Base-by-base conservation (phyloP, 2,113 vertebrate genomes). In the Microcebus jonahi region DNA sequence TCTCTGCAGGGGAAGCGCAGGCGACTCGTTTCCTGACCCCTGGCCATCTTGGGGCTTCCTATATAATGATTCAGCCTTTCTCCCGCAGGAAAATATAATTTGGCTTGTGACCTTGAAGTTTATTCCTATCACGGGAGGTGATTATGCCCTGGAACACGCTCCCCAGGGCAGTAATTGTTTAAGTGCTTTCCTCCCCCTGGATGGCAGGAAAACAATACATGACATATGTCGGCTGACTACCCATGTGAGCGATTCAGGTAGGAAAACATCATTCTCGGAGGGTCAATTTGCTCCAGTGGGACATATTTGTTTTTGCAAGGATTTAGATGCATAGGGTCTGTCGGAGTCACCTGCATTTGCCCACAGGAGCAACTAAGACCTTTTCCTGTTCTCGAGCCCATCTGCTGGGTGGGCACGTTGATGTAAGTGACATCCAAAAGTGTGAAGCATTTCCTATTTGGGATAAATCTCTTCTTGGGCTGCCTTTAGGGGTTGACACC, bases 91-190 rank as follows among this genome's bases (percentile, higher is more conserved):
- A 98, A 98, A 98, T 97, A 97, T 95, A 97, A 90, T 98, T 97
- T 98, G 98, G 97, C 98, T 97, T 96, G 97, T 98, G 98, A 98
- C 97, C 98, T 98, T 97, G 98, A 97, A 86, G 98, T 98, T 97
- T 97, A 97, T 98, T 98, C 95, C 97, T 97, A 94, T 94, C 92
- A 53, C 93, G 97, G 96, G 97, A 97, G 98, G 96, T 90, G 97
- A 97, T 96, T 97, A 96, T 86, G 96, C 91, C 92, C 97, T 98
- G 97, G 91, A 90, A 45, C 95, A 70, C 0, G 39, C 91, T 98
- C 95, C 96, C 94, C 80, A 29, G 92, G 96, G 93, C 6, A 27
- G 97, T 97, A 95, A 98, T 97, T 98, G 97, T 98, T 98, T 97
- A 97, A 98, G 96, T 97, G 96, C 97, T 97, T 98, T 96, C 97